Evolutionary conservation across 2,888 invertebrate genomes (phyloP).

Genomic region (Dryobota labecula): DNA sequence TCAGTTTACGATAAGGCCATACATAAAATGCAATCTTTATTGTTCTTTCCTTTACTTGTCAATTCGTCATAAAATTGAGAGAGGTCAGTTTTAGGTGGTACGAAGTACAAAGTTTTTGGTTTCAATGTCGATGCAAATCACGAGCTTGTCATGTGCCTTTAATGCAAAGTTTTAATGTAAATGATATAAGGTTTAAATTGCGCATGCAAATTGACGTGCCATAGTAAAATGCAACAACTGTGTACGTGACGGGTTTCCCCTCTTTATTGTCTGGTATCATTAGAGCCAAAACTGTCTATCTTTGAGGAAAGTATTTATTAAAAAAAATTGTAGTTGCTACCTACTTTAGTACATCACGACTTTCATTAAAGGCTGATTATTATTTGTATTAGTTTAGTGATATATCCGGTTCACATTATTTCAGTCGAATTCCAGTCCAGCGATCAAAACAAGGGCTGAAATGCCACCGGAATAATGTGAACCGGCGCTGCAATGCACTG

Average conservation of each 20-base stretch:
- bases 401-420: too few relatives aligned
- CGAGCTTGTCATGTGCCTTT: neutral
- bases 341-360: neutral
- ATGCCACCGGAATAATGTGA: too few relatives aligned
- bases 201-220: neutral
- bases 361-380: neutral
- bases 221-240: neutral
- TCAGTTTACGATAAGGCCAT: neutral
- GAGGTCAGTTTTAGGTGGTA: neutral
- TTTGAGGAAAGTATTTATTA: neutral
- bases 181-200: neutral
- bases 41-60: neutral
- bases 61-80: neutral
- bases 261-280: conserved; percentile 4
- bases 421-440: too few relatives aligned
- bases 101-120: neutral
- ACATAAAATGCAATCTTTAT: conserved; percentile 10
- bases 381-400: neutral
- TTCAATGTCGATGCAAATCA: neutral
- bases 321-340: neutral
- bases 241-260: neutral
- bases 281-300: neutral
- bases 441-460: too few relatives aligned
- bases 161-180: neutral
- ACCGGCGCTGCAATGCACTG: too few relatives aligned